These are phyloP conservation scores for Enteromius anoplus DNA, from an alignment of 2,797 vertebrate genomes.

Conservation along the genomic window DNA sequence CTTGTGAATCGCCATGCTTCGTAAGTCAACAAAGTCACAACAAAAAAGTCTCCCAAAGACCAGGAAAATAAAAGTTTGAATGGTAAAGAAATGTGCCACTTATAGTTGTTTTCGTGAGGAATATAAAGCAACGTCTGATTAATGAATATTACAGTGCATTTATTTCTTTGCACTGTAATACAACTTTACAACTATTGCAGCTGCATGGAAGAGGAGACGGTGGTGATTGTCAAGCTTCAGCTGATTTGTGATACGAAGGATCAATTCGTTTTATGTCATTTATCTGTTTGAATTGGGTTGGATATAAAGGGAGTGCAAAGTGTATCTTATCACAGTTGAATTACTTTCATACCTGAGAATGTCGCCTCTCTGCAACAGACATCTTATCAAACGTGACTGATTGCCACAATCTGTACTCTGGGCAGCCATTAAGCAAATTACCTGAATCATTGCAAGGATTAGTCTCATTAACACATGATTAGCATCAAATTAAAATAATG, in stretches of 20 bases:
- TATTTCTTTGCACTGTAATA: neutral
- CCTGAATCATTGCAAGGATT: constrained; percentile 99
- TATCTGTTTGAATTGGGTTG: constrained; percentile 19
- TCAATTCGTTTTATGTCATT: neutral
- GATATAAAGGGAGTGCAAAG: neutral
- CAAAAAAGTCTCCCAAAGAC: neutral
- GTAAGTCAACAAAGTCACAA: constrained; percentile 5
- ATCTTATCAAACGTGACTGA: constrained; percentile 99
- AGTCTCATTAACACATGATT: constrained; percentile 99
- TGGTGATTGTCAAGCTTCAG: constrained; percentile 1
- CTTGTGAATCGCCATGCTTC: constrained; percentile 25
- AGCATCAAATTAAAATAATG: constrained; percentile 99
- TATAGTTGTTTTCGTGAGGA: neutral
- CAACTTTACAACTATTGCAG: neutral
- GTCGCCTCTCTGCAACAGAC: constrained; percentile 82
- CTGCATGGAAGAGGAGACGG: too few relatives aligned
- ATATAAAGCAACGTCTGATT: neutral
- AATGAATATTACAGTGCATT: neutral
- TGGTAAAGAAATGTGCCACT: neutral
- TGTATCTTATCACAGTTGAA: constrained; percentile 40
- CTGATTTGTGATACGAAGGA: neutral
- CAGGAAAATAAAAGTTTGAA: neutral
- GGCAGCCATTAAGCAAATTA: constrained; percentile 99
- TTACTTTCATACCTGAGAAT: constrained; percentile 83
- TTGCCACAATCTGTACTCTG: constrained; percentile 98